These are phyloP conservation scores for Myxocyprinus asiaticus DNA, from an alignment of 2,113 vertebrate species.

Conservation along the genomic window DNA sequence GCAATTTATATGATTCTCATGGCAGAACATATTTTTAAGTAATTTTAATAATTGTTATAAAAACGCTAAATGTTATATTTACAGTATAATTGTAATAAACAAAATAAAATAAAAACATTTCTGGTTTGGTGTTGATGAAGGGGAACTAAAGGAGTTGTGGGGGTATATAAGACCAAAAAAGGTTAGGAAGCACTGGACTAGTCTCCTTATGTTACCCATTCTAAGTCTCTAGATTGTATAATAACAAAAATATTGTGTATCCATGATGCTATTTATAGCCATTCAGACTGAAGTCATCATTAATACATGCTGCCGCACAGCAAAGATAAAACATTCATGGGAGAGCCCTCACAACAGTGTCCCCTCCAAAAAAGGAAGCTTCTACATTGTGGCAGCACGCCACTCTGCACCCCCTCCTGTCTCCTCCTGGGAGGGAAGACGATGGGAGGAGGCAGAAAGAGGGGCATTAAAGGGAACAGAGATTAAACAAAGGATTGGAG, in stretches of 20 bases:
- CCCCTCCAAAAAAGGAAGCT: constrained; percentile 38
- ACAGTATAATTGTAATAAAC: too few relatives aligned
- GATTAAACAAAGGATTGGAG: constrained; percentile 10
- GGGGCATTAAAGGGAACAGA: constrained; percentile 1
- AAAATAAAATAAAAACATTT: too few relatives aligned
- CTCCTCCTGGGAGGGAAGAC: not conserved
- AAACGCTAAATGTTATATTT: too few relatives aligned
- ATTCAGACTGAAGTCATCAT: constrained; percentile 71
- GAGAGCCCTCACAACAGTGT: not conserved
- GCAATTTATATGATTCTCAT: too few relatives aligned
- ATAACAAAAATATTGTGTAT: constrained; percentile 49
- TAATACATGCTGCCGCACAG: constrained; percentile 70
- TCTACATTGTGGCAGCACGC: not conserved
- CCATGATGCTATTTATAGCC: constrained; percentile 71
- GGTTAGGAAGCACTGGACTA: not conserved
- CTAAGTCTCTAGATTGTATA: not conserved
- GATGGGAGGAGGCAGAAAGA: constrained; percentile 9
- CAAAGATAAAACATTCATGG: constrained; percentile 70
- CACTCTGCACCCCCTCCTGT: not conserved
- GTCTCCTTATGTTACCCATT: not conserved
- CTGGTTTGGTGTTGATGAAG: too few relatives aligned
- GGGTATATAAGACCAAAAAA: too few relatives aligned
- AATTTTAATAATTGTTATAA: too few relatives aligned
- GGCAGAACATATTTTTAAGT: too few relatives aligned
- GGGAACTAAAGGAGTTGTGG: too few relatives aligned